These are phyloP conservation scores for Meriones psammophilus DNA, from an alignment of 2,797 vertebrate species.

Conservation along the genomic window DNA sequence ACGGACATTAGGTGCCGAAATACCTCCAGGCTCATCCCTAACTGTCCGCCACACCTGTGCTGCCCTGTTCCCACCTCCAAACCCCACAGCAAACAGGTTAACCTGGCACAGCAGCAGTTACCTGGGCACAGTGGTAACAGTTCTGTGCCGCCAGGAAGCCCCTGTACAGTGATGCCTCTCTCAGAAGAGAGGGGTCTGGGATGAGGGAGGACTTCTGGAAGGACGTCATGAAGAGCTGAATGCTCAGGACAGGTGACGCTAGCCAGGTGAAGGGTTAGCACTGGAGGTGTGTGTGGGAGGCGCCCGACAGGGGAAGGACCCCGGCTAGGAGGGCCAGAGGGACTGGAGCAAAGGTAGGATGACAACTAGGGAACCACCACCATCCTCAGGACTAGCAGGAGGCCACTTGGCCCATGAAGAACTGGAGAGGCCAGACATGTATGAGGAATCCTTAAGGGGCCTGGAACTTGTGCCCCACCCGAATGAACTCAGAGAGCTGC, in stretches of 20 bases:
- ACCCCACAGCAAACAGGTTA: neutral
- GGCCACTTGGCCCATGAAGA: neutral
- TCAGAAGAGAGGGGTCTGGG: neutral
- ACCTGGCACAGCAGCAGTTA: neutral
- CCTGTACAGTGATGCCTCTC: neutral
- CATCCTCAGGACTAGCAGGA: neutral
- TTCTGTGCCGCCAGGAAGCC: neutral
- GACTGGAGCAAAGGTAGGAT: rapidly evolving
- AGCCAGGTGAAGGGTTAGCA: rapidly evolving
- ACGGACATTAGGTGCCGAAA: neutral
- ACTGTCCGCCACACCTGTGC: neutral
- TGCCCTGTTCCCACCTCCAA: neutral
- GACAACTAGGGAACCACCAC: neutral
- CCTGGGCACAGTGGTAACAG: neutral
- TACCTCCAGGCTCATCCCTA: neutral
- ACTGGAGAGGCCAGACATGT: neutral
- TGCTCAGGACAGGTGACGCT: neutral
- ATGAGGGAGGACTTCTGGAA: neutral
- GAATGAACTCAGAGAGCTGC: neutral
- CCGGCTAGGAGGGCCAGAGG: neutral
- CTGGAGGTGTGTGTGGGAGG: too few species aligned
- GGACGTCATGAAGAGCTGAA: neutral
- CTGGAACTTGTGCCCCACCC: neutral
- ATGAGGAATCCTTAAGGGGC: neutral
- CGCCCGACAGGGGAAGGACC: neutral